These are phyloP conservation scores for Cataglyphis cursor DNA, from an alignment of 2,888 invertebrate genomes.

Conservation along the genomic window DNA sequence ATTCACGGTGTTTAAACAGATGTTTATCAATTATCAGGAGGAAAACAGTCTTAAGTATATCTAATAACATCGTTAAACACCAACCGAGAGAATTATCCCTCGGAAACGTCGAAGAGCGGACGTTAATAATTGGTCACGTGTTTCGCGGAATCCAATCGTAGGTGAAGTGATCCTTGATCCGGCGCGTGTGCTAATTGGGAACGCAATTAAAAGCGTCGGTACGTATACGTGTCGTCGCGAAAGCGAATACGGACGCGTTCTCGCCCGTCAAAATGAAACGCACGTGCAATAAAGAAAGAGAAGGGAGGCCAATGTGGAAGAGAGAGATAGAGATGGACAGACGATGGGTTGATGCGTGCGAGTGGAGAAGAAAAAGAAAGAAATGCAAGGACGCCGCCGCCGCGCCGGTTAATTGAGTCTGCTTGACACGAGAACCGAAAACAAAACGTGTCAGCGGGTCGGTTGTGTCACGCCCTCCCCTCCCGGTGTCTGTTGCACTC, in stretches of 20 bases:
- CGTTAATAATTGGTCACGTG: constrained; percentile 86
- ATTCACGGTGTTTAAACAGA: constrained; percentile 26
- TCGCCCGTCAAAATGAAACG: constrained; percentile 77
- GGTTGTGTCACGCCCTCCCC: constrained; percentile 66
- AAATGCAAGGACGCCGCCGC: constrained; percentile 61
- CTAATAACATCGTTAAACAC: not conserved
- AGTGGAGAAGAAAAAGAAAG: constrained; percentile 50
- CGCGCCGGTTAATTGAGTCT: constrained; percentile 72
- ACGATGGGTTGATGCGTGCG: constrained; percentile 28
- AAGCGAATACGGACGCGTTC: constrained; percentile 58
- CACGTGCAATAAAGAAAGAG: constrained; percentile 15
- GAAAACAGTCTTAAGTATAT: not conserved
- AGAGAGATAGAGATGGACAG: not conserved
- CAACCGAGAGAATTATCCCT: not conserved
- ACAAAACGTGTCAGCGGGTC: constrained; percentile 75
- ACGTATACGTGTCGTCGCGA: constrained; percentile 63
- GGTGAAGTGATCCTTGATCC: constrained; percentile 82
- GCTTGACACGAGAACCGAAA: constrained; percentile 69
- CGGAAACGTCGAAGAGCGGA: constrained; percentile 37
- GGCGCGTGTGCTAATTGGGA: constrained; percentile 85
- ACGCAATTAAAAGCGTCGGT: constrained; percentile 84
- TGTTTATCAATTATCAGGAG: not conserved
- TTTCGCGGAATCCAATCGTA: constrained; percentile 72
- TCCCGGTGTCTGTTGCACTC: constrained; percentile 65
- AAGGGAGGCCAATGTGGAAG: not conserved